A percentile compares a stretch with the other conserved stretches of the same genome.
These are phyloP conservation scores for Agrilus biguttatus DNA, from an alignment of 2,888 invertebrate genomes.

Conservation along the genomic window DNA sequence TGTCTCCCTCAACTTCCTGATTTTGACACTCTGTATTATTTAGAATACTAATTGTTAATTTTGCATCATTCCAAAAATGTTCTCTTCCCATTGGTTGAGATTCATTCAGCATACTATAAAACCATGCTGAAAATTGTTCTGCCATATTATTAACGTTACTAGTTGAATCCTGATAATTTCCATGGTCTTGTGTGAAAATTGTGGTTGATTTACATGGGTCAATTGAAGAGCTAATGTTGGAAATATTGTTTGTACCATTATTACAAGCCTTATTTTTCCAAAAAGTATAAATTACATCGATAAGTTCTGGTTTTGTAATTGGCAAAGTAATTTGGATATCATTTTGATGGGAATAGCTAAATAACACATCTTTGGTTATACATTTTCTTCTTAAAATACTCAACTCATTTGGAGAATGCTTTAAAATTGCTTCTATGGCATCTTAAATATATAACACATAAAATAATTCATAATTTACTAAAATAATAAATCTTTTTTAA, in stretches of 20 bases:
- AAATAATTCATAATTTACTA: not conserved
- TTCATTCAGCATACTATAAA: conserved; percentile 34
- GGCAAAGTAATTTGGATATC: conserved; percentile 30
- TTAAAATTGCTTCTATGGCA: conserved; percentile 35
- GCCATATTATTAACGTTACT: conserved; percentile 32
- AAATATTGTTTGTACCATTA: not conserved
- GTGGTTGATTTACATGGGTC: not conserved
- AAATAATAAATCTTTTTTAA: not conserved
- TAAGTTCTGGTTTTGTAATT: conserved; percentile 36
- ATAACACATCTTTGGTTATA: conserved; percentile 38
- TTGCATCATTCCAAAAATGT: conserved; percentile 43
- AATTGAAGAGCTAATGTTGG: not conserved
- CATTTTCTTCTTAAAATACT: conserved; percentile 36
- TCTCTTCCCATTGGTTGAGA: conserved; percentile 27
- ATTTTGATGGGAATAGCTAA: conserved; percentile 36
- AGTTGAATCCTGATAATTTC: no score
- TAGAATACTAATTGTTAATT: conserved; percentile 23
- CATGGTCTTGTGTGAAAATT: not conserved
- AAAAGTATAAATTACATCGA: conserved; percentile 30
- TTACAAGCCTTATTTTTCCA: conserved; percentile 24
- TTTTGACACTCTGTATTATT: conserved; percentile 14
- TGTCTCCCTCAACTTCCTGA: conserved; percentile 19
- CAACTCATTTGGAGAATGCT: conserved; percentile 32
- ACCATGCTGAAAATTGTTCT: conserved; percentile 43
- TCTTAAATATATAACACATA: conserved; percentile 25